These are phyloP conservation scores for Bufo bufo DNA, from an alignment of 2,113 vertebrate genomes.

Conservation along the genomic window DNA sequence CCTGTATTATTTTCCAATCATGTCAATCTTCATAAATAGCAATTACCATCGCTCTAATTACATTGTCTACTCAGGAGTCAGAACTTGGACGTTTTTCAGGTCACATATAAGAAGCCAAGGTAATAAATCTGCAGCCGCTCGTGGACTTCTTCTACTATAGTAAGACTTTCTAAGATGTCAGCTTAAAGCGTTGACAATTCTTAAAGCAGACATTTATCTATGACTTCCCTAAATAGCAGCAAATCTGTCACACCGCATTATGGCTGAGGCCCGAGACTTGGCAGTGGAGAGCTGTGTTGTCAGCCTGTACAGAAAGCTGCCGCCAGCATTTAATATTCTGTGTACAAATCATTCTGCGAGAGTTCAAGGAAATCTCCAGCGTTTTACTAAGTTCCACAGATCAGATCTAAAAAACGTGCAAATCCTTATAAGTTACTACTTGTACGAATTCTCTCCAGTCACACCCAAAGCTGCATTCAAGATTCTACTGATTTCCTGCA, in stretches of 20 bases:
- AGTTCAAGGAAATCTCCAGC: background rate
- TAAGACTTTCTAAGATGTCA: conserved; percentile 15
- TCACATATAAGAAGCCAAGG: background rate
- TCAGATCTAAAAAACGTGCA: background rate
- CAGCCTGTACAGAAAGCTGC: conserved; percentile 21
- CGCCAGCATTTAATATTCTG: background rate
- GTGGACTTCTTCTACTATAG: background rate
- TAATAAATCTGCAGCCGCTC: background rate
- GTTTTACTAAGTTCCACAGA: background rate
- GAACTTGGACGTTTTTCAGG: background rate
- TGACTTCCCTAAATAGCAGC: conserved; percentile 25
- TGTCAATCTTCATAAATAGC: background rate
- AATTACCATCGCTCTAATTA: background rate
- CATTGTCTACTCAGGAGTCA: background rate
- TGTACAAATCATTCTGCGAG: background rate
- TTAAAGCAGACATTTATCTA: conserved; percentile 34
- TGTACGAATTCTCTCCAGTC: background rate
- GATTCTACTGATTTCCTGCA: background rate
- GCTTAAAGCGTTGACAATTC: conserved; percentile 19
- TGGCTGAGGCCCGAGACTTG: conserved; percentile 17
- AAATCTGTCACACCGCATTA: conserved; percentile 25
- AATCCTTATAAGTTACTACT: background rate
- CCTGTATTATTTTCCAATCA: background rate
- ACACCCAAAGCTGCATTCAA: background rate
- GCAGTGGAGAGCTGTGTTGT: conserved; percentile 9